phyloP scores from a whole-genome alignment of 2,113 vertebrate species.

The Apodemus speciosus region DNA sequence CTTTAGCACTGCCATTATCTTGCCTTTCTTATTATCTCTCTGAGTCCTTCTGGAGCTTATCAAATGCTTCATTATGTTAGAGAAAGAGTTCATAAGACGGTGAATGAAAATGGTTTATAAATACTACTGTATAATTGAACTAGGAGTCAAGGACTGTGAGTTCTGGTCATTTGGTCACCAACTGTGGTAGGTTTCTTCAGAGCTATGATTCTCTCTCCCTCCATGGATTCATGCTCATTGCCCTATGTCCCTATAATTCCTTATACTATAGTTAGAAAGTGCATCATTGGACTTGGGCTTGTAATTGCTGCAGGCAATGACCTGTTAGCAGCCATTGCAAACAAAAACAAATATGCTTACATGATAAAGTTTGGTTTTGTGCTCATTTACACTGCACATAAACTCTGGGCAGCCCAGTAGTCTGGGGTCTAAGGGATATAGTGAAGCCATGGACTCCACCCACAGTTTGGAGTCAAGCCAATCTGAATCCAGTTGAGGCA shows the following conservation, averaged over 20 bases:
- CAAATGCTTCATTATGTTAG: neutral
- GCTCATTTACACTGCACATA: neutral
- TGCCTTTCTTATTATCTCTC: neutral
- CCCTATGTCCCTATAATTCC: neutral
- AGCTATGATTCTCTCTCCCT: neutral
- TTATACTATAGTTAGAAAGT: conserved; percentile 1
- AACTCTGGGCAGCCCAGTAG: neutral
- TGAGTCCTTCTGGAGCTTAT: neutral
- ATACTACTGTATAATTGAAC: neutral
- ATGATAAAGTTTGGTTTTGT: neutral
- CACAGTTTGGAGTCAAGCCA: neutral
- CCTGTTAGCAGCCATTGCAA: neutral
- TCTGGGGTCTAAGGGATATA: neutral
- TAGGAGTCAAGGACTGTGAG: neutral
- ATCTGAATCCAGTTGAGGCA: neutral
- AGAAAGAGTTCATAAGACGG: neutral
- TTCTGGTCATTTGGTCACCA: neutral
- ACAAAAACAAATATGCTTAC: neutral
- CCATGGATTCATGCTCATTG: neutral
- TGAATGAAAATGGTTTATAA: neutral
- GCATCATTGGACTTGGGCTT: neutral
- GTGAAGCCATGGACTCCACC: neutral
- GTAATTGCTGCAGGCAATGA: neutral
- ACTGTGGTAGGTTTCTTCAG: neutral
- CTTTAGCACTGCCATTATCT: neutral